A percentile compares a stretch with the other conserved stretches of the same genome.
Conservation (phyloP, 2,113 vertebrate species). For the Seriola rivoliana region DNA sequence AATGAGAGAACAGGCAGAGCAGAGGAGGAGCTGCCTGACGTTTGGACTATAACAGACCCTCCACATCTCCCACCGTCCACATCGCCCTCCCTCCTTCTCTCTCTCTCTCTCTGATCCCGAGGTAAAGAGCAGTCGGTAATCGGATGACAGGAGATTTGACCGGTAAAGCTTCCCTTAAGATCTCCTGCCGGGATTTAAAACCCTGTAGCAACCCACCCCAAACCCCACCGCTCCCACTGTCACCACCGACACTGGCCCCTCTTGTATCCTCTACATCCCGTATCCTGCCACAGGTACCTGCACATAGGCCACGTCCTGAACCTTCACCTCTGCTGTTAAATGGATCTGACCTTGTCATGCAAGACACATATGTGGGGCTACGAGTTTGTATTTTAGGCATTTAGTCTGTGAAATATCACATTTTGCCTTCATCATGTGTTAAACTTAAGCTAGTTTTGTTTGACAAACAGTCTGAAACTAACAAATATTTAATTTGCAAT, state of each 20-base stretch:
- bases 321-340: neutral
- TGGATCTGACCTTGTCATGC: neutral
- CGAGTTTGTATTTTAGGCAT: neutral
- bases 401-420: neutral
- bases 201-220: slow-evolving; percentile 15
- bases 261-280: neutral
- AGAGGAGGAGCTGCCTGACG: neutral
- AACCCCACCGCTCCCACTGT: neutral
- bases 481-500: too few species aligned
- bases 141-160: slow-evolving; percentile 83
- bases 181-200: slow-evolving; percentile 72
- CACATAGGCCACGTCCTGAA: neutral
- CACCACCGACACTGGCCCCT: neutral
- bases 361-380: too few species aligned
- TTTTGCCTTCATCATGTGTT: too few species aligned
- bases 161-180: slow-evolving; percentile 74
- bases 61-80: neutral
- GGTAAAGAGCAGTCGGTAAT: slow-evolving; percentile 80
- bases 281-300: neutral
- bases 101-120: slow-evolving; percentile 62
- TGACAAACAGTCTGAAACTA: too few species aligned
- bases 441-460: too few species aligned
- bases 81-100: neutral
- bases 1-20: neutral
- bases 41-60: slow-evolving; percentile 21